Evolutionary conservation across 2,888 invertebrate genomes (phyloP), one percentile per base, ranked within the genome.

Genomic region (Alloplasta piceator): DNA sequence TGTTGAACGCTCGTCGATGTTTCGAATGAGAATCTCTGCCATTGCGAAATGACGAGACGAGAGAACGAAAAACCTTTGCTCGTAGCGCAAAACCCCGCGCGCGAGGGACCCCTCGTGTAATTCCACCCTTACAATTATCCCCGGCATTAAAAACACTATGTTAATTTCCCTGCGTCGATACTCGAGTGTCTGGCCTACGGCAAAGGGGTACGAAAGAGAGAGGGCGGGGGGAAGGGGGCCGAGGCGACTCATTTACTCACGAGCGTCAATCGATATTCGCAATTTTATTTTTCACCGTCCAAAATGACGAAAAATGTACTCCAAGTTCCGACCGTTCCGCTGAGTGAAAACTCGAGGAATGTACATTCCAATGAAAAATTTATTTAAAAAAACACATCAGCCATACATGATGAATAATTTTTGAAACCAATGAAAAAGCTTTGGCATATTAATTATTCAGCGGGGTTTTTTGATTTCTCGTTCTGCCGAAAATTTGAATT

Each of bases 71-170:
- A 26, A 85, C 87, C 88, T 84, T 87, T 86, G 86, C 80, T 86
- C 78, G 85, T 87, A 84, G 84, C 87, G 85, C 84, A 87, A n/a
- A n/a, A 83, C 85, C 48, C 64, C 14, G 71, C 46, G 46, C 10
- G 48, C 86, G 85, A 26, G 26, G 26, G 26, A 26, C 86, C 88
- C 89, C 90, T 90, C 89, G 89, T 90, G 90, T 91, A 90, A 91
- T 92, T 90, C 89, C 90, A 91, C 91, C 91, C 91, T 91, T 90
- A 91, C 91, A 92, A 92, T 92, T 91, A 91, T 91, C 89, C 90
- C 89, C 86, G 82, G 89, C 90, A 91, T 91, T 91, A 91, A 91
- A 91, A 92, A 90, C 91, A 90, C 91, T 90, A 91, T 90, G 91
- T 92, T 92, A 91, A 92, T 92, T 91, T 92, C 90, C 88, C 88